Conservation (phyloP, 2,797 vertebrate genomes). For the Lemur catta region DNA sequence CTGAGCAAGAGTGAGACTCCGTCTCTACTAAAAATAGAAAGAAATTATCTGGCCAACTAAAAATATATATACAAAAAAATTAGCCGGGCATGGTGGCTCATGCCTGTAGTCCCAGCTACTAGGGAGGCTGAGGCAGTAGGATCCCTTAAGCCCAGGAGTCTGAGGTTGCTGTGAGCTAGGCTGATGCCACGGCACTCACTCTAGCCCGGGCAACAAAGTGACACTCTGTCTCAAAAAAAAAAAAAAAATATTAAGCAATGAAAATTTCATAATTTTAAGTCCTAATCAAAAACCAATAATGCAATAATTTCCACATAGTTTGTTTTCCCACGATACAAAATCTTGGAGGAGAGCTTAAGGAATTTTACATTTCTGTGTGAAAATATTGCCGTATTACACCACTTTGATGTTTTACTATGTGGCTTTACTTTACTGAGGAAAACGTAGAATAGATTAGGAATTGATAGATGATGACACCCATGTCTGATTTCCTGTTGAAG, state of each 20-base stretch:
- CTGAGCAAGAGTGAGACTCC: no score
- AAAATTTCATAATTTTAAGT: slow-evolving; percentile 24
- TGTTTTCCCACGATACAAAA: slow-evolving; percentile 12
- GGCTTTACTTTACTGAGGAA: slow-evolving; percentile 17
- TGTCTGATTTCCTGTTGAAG: slow-evolving; percentile 36
- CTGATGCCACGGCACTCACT: no score
- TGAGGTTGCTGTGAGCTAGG: no score
- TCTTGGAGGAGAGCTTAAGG: neutral
- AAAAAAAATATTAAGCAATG: slow-evolving; percentile 1
- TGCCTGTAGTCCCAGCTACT: no score
- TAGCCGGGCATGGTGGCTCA: no score
- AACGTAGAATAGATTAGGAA: neutral
- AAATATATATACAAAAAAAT: no score
- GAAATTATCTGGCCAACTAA: no score
- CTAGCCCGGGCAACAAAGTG: no score
- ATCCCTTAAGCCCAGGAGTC: no score
- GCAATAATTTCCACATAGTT: neutral
- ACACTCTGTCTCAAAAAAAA: no score
- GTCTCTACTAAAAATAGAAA: no score
- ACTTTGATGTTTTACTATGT: slow-evolving; percentile 17
- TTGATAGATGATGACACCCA: neutral
- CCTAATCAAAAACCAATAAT: neutral
- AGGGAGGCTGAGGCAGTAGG: no score
- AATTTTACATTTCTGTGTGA: slow-evolving; percentile 1
- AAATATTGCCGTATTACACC: neutral